These are phyloP conservation scores for Trachelipus rathkii DNA, from an alignment of 1,140 invertebrate species.

Conservation along the genomic window DNA sequence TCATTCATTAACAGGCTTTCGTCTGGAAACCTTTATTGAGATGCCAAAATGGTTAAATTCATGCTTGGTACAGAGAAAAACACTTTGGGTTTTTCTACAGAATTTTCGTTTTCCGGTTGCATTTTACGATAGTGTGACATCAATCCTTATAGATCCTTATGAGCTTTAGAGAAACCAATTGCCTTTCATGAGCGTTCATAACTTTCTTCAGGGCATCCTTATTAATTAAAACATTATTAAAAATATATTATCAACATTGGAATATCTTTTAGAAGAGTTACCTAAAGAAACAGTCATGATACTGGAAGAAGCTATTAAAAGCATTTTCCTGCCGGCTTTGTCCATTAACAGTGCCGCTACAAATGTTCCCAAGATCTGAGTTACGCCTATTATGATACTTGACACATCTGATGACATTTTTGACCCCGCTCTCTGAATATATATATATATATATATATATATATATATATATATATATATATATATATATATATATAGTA, in stretches of 20 bases:
- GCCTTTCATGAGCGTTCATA: not conserved
- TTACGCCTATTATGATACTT: slow-evolving; percentile 73
- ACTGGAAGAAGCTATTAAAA: slow-evolving; percentile 68
- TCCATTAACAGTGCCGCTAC: slow-evolving; percentile 76
- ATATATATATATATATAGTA: too few relatives aligned
- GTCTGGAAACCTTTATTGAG: too few relatives aligned
- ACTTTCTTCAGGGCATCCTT: not conserved
- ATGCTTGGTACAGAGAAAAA: too few relatives aligned
- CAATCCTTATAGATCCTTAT: not conserved
- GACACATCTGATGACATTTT: slow-evolving; percentile 66
- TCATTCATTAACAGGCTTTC: too few relatives aligned
- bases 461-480: too few relatives aligned
- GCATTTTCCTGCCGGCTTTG: slow-evolving; percentile 71
- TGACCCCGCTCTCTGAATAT: slow-evolving; percentile 57
- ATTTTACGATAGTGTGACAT: too few relatives aligned
- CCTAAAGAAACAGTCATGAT: slow-evolving; percentile 67
- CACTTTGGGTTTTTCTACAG: too few relatives aligned
- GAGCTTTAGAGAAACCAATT: not conserved
- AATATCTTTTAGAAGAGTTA: not conserved
- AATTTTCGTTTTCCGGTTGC: too few relatives aligned
- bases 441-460: too few relatives aligned
- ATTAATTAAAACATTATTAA: too few relatives aligned
- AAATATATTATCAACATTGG: too few relatives aligned
- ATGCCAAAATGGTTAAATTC: too few relatives aligned
- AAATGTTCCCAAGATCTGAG: slow-evolving; percentile 82